A percentile compares a stretch with the other conserved stretches of the same genome.
Evolutionary conservation across 2,888 invertebrate species (phyloP).

Genomic region (Heliconius ethilla): DNA sequence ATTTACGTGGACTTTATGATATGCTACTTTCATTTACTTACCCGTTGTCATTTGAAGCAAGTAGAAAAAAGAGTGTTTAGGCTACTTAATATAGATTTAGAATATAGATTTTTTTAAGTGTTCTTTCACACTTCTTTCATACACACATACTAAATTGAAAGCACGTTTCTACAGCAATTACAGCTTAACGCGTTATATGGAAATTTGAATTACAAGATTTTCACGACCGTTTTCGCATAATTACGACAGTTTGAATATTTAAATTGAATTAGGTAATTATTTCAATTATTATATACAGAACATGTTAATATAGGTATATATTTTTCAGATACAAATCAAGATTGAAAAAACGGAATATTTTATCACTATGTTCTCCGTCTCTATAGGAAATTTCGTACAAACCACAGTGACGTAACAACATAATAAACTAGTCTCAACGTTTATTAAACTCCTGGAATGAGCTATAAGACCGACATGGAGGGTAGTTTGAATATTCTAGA

Average conservation of each 20-base stretch:
- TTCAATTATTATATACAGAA: background rate
- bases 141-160: background rate
- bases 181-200: background rate
- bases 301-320: too few relatives aligned
- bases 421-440: background rate
- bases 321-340: too few relatives aligned
- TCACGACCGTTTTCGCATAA: background rate
- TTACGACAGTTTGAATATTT: background rate
- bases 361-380: background rate
- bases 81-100: too few relatives aligned
- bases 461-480: background rate
- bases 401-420: background rate
- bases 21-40: background rate
- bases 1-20: background rate
- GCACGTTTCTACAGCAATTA: background rate
- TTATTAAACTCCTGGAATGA: background rate
- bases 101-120: too few relatives aligned
- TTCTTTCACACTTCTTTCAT: too few relatives aligned
- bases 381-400: background rate
- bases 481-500: background rate
- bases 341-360: background rate
- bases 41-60: too few relatives aligned
- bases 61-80: too few relatives aligned
- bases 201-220: background rate
- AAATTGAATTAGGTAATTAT: background rate